These are phyloP conservation scores for Folsomia manolachei DNA, from an alignment of 2,888 invertebrate species.

Conservation along the genomic window DNA sequence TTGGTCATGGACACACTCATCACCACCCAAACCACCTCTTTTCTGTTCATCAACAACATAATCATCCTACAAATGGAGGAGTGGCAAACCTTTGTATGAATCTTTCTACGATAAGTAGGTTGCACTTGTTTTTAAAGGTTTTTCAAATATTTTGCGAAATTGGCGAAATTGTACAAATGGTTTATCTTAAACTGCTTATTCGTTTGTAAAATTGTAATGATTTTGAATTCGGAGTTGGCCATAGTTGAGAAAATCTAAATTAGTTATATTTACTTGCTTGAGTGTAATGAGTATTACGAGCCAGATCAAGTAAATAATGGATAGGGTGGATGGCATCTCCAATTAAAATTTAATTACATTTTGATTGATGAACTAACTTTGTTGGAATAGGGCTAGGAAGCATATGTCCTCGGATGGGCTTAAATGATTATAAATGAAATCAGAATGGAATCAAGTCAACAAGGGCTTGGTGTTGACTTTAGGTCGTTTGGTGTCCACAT, in stretches of 20 bases:
- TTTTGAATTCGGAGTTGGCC: no score
- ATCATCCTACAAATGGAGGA: background rate
- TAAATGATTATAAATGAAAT: background rate
- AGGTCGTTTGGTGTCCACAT: background rate
- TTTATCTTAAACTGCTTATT: no score
- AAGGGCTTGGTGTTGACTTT: background rate
- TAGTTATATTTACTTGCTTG: no score
- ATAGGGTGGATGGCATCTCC: background rate
- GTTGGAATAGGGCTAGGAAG: no score
- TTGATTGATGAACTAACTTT: background rate
- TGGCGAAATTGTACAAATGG: no score
- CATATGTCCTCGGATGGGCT: background rate
- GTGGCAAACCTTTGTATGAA: conserved; percentile 12
- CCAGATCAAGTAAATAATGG: no score
- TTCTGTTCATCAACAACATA: background rate
- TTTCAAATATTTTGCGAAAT: no score
- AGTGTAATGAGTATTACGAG: no score
- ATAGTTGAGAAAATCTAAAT: no score
- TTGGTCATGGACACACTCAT: background rate
- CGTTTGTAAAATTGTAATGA: no score
- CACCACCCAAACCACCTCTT: background rate
- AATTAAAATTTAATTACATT: background rate
- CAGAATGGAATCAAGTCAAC: background rate
- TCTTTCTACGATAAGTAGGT: conserved; percentile 12
- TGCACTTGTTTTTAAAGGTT: no score